Percentiles rank a stretch among this genome's conserved stretches.
Conservation (phyloP, 2,113 vertebrate genomes). For the Cryptoleucopteryx plumbea region DNA sequence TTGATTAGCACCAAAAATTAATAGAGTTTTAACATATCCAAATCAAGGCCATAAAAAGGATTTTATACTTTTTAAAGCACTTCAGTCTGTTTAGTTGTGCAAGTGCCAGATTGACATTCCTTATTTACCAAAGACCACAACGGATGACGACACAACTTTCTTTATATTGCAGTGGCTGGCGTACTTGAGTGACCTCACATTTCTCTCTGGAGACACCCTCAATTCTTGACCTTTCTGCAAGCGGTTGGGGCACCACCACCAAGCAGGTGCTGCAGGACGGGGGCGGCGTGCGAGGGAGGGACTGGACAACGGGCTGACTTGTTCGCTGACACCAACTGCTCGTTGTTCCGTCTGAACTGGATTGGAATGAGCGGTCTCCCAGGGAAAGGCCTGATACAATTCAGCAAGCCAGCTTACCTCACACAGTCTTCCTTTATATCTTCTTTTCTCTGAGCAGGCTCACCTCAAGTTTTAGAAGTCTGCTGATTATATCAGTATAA, state of each 20-base stretch:
- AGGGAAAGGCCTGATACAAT: neutral
- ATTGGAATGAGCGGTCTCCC: fast-evolving
- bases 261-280: neutral
- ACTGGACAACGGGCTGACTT: fast-evolving
- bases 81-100: neutral
- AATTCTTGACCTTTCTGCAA: too few relatives aligned
- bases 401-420: neutral
- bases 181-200: neutral
- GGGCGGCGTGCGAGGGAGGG: fast-evolving
- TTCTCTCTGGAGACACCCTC: neutral
- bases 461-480: neutral
- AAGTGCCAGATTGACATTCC: neutral
- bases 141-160: neutral
- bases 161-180: fast-evolving
- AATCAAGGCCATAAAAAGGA: neutral
- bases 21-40: neutral
- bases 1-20: neutral
- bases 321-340: neutral
- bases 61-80: neutral
- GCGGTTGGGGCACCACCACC: neutral
- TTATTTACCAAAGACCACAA: neutral
- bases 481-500: neutral
- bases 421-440: too few relatives aligned
- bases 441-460: neutral
- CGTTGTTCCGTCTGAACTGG: fast-evolving